These are phyloP conservation scores for Thereva unica DNA, from an alignment of 2,888 invertebrate genomes.

Conservation along the genomic window DNA sequence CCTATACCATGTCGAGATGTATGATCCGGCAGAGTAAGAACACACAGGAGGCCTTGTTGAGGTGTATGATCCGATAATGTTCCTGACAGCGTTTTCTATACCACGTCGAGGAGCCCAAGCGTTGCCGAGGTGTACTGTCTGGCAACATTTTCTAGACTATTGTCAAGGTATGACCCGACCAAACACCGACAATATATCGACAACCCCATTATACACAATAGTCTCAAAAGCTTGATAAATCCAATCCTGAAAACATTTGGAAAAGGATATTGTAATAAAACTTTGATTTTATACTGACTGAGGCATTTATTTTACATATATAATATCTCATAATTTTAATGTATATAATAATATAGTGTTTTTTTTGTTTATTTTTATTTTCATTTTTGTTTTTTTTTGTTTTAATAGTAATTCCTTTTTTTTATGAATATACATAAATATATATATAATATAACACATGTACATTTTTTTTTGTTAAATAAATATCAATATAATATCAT, in stretches of 20 bases:
- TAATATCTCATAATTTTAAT: conserved; percentile 36
- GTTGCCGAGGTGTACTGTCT: too few relatives aligned
- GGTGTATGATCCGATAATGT: too few relatives aligned
- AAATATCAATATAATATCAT: conserved; percentile 22
- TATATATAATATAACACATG: conserved; percentile 34
- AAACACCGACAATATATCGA: too few relatives aligned
- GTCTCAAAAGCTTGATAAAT: too few relatives aligned
- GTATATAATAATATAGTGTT: conserved; percentile 28
- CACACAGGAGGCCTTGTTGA: too few relatives aligned
- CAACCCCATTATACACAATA: too few relatives aligned
- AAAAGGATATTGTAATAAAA: conserved; percentile 38
- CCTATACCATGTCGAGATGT: too few relatives aligned
- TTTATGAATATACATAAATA: conserved; percentile 34
- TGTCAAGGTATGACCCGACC: too few relatives aligned
- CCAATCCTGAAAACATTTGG: conserved; percentile 8
- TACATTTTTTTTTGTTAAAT: conserved; percentile 24
- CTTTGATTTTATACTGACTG: conserved; percentile 57
- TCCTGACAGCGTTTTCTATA: too few relatives aligned
- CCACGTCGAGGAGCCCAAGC: too few relatives aligned
- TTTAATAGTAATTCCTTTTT: conserved; percentile 28
- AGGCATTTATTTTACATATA: conserved; percentile 57
- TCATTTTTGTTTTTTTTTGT: background rate
- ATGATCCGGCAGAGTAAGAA: too few relatives aligned
- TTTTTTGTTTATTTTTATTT: background rate
- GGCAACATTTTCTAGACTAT: too few relatives aligned